Base-by-base conservation (phyloP, 2,113 vertebrate species). In the Eulemur macaco region DNA sequence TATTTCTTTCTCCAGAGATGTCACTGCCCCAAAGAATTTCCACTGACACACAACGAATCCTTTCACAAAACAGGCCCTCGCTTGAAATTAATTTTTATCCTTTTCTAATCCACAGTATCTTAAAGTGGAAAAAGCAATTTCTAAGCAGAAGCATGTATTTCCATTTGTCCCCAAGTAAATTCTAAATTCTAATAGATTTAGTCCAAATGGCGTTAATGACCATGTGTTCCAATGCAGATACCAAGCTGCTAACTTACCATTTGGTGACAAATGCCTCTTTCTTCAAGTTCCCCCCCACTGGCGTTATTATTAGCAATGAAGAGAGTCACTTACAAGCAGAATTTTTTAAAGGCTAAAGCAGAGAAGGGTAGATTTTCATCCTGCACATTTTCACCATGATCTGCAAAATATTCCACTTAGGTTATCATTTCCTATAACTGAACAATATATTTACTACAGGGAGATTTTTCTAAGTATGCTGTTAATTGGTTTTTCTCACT, bases 201-300 rank as follows among this genome's bases (percentile, higher is more conserved):
- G 74, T 45, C 47, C 50, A 69, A 95, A 86, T 89, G 78, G 37
- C 34, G 73, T 86, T 91, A 93, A 91, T 39, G 68, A 91, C 80
- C 71, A 56, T 0, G 2, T 64, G 56, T 86, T 94, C 89, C 83
- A 74, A 52, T 37, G 45, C 88, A 96, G 92, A 88, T 92, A 96
- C 91, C 94, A 86, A 71, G 78, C 86, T 89, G 60, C 42, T 93
- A 95, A 83, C 63, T 93, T 73, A 88, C 77, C 96, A 96, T 74
- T 73, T 86, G 87, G 78, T 89, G 94, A 97, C 95, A 97, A 98
- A 89, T 29, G 56, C 63, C 68, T 93, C 94, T 97, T 95, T 96
- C 96, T 96, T 92, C 77, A 66, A 91, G 42, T 63, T 54, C 20
- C 20, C 82, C 56, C 39, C 8, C 9, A 68, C 37, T 78, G 83